These are phyloP conservation scores for Tiliacea aurago DNA, from an alignment of 2,888 invertebrate species.

Conservation along the genomic window DNA sequence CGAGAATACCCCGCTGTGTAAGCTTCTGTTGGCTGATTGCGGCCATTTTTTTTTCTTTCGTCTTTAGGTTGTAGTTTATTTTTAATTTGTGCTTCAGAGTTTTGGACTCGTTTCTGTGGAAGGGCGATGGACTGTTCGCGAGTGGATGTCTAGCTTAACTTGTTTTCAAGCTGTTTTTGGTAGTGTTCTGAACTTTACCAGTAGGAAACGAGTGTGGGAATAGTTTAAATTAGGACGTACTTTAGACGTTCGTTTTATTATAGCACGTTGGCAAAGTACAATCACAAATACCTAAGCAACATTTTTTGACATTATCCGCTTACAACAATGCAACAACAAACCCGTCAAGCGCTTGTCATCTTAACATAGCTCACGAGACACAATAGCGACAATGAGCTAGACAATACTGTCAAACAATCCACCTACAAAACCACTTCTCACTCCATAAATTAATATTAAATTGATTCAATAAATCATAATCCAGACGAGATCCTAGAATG, in stretches of 20 bases:
- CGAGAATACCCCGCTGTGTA: conserved; percentile 83
- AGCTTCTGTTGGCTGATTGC: conserved; percentile 85
- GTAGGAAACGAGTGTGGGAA: not conserved
- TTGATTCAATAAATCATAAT: conserved; percentile 66
- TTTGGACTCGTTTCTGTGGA: conserved; percentile 45
- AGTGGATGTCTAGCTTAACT: conserved; percentile 44
- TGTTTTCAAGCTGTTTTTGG: conserved; percentile 63
- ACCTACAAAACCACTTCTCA: conserved; percentile 54
- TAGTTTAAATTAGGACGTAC: conserved; percentile 8
- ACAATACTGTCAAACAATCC: conserved; percentile 41
- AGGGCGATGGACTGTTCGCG: conserved; percentile 52
- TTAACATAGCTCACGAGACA: conserved; percentile 29
- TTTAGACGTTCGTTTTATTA: not conserved
- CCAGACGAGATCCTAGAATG: conserved; percentile 69
- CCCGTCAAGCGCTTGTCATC: conserved; percentile 39
- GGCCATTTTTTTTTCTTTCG: conserved; percentile 72
- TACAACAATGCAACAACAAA: not conserved
- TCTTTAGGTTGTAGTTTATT: conserved; percentile 62
- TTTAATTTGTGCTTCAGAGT: conserved; percentile 66
- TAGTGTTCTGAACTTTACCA: conserved; percentile 28
- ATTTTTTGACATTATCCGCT: conserved; percentile 13
- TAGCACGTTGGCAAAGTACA: not conserved
- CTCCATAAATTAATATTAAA: conserved; percentile 65
- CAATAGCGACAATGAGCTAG: conserved; percentile 43
- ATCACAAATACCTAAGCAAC: not conserved